Percentiles rank a stretch among this genome's conserved stretches.
Evolutionary conservation across 2,113 vertebrate species (phyloP).

Genomic region (Nyctibius bracteatus): DNA sequence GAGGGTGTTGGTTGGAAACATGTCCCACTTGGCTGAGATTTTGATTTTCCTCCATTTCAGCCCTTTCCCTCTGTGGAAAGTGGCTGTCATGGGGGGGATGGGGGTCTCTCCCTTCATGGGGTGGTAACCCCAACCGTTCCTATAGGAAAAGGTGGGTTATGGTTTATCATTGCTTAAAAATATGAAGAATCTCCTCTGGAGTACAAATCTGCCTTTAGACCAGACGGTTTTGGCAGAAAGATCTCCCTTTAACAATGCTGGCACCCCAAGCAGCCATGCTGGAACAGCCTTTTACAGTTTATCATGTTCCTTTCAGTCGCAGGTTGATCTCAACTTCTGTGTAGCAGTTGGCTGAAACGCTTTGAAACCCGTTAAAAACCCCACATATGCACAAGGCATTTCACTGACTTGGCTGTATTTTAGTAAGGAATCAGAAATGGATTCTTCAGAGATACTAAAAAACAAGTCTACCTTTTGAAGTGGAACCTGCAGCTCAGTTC

Average conservation of each 20-base stretch:
- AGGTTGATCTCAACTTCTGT: neutral
- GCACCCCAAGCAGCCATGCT: neutral
- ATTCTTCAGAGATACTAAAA: neutral
- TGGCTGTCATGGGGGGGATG: neutral
- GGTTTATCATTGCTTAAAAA: neutral
- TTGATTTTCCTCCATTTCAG: neutral
- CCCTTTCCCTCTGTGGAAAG: neutral
- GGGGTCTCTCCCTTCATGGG: neutral
- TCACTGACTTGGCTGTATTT: neutral
- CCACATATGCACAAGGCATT: neutral
- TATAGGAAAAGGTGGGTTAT: rapidly evolving
- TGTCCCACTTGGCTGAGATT: neutral
- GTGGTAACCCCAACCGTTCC: rapidly evolving
- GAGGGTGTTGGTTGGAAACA: neutral
- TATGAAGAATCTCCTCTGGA: neutral
- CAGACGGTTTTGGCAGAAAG: neutral
- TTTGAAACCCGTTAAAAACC: neutral
- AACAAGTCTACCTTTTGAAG: neutral
- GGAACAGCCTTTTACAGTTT: neutral
- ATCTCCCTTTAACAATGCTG: neutral
- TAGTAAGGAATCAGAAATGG: neutral
- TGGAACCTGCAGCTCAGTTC: neutral
- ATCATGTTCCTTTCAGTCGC: neutral
- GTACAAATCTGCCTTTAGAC: neutral
- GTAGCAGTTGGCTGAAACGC: neutral